Conservation (phyloP, 2,888 invertebrate genomes). For the Mallateleia sp. region DNA sequence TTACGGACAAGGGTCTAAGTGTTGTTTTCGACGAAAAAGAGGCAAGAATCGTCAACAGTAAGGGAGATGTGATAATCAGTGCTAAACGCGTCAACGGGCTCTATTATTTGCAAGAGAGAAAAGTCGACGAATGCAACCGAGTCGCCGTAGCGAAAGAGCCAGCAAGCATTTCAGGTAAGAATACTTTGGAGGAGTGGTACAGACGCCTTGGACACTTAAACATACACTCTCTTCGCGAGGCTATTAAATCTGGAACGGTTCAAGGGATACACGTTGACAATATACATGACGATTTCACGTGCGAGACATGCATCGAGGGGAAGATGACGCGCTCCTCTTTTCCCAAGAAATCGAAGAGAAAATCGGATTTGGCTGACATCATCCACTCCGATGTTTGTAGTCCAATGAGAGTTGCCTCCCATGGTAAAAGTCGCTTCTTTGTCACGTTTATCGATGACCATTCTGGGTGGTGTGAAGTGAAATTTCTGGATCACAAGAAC, state of each 20-base stretch:
- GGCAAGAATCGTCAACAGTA: no score
- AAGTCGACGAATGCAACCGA: no score
- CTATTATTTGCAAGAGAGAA: no score
- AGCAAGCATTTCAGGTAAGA: no score
- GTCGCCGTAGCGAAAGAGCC: no score
- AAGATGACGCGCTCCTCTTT: conserved; percentile 72
- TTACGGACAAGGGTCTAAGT: no score
- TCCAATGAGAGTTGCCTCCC: conserved; percentile 54
- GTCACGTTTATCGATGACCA: conserved; percentile 80
- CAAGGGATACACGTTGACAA: not conserved
- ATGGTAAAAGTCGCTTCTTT: conserved; percentile 72
- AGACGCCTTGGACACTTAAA: not conserved
- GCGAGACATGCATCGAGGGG: conserved; percentile 61
- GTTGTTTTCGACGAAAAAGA: no score
- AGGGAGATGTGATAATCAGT: no score
- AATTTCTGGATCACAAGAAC: conserved; percentile 60
- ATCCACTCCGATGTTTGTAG: conserved; percentile 70
- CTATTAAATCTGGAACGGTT: not conserved
- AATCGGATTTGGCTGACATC: conserved; percentile 66
- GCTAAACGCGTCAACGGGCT: no score
- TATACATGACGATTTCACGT: conserved; percentile 20
- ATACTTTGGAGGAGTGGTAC: no score
- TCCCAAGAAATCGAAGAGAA: conserved; percentile 46
- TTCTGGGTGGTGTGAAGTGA: conserved; percentile 37
- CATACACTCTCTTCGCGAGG: not conserved